Evolutionary conservation across 1,140 invertebrate species (phyloP), one percentile per base, ranked within the genome.

Genomic region (Carposina sasakii): DNA sequence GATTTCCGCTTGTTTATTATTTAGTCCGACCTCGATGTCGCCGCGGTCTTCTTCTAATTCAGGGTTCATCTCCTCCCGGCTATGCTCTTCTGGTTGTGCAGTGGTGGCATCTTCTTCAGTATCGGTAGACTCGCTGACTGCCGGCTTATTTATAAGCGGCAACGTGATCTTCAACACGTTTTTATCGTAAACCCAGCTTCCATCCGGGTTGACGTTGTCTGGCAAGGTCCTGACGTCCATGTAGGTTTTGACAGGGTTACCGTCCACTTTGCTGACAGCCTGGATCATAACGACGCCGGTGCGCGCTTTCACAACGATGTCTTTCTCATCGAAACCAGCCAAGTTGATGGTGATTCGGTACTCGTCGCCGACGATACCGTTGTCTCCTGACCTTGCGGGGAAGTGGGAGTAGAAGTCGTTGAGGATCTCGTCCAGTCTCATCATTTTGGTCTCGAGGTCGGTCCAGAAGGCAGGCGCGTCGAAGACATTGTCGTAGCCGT

Each of bases 121-220:
- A 21, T 48, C 41, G 8, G 10, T n/a, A 6, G 24, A 37, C 13
- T 40, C 9, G 36, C 2, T 21, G 13, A 33, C 23, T 6, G 13
- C 19, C 12, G 33, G 12, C 17, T 16, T 36, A 8, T 34, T 26
- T 33, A 60, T 61, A 3, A 71, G 20, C 1, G 71, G 69, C 47
- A 81, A 77, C 2, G 46, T 45, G 4, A 81, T 62, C 12, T 55
- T 67, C n/a, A 81, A 20, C 0, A 75, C 24, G 3, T 49, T 59
- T 3, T 63, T 34, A 0, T 63, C 54, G 34, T 63, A 77, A 0
- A 53, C 63, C 74, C 74, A 81, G 10, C 44, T 71, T 0, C 76
- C 76, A 19, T 31, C 57, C 2, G 57, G 54, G 24, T 69, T 58
- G 0, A 75, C 62, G 12, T 13, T 20, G 3, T 16, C 31, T 0